Conservation (phyloP, 2,797 vertebrate genomes). For the Smutsia gigantea region DNA sequence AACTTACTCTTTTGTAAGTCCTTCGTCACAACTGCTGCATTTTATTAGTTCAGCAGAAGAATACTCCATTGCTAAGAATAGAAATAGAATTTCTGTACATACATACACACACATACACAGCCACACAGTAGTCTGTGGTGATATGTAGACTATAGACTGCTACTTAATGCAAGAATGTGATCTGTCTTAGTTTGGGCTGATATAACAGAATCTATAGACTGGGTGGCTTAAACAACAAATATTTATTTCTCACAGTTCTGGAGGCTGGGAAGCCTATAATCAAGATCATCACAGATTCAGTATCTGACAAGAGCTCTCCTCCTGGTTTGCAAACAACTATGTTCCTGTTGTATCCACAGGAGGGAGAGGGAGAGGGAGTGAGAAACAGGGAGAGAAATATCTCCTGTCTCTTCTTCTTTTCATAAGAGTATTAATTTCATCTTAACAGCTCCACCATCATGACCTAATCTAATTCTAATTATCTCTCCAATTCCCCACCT, state of each 20-base stretch:
- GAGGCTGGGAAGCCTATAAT: background rate
- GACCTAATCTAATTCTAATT: no score
- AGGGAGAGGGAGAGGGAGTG: background rate
- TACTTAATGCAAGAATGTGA: background rate
- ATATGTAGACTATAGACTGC: background rate
- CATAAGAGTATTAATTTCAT: no score
- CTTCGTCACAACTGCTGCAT: background rate
- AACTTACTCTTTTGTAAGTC: background rate
- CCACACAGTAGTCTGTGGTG: background rate
- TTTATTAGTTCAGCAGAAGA: constrained; percentile 8
- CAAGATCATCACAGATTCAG: background rate
- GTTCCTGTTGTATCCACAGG: background rate
- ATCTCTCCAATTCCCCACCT: no score
- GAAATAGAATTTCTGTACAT: background rate
- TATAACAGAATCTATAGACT: background rate
- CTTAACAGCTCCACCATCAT: no score
- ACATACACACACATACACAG: background rate
- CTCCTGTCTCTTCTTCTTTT: no score
- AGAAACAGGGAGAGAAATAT: background rate
- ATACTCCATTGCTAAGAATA: background rate
- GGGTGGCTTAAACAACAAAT: background rate
- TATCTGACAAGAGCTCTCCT: background rate
- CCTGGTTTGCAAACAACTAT: background rate
- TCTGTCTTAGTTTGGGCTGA: background rate
- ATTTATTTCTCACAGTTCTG: background rate